A percentile compares a stretch with the other conserved stretches of the same genome.
Conservation (phyloP, 2,797 vertebrate species). For the Phaenicophaeus curvirostris region DNA sequence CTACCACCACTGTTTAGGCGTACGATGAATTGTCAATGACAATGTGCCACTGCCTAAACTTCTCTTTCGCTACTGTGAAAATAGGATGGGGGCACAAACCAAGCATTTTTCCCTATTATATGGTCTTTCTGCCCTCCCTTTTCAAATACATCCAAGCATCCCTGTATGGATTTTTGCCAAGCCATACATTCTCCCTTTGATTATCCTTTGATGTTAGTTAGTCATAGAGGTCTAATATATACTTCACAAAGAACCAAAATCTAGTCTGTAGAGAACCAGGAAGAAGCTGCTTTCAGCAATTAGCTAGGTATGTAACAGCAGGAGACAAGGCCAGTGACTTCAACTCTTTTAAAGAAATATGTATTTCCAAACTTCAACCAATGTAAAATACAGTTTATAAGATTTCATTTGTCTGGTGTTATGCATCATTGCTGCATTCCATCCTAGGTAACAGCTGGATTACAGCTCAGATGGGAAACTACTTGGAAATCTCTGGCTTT, state of each 20-base stretch:
- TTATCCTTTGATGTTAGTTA: background rate
- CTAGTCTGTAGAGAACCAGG: background rate
- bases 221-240: background rate
- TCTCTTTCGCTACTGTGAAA: constrained; percentile 65
- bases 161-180: background rate
- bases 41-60: constrained; percentile 34
- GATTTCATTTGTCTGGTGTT: constrained; percentile 22
- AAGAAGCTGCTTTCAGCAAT: background rate
- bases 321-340: background rate
- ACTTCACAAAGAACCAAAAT: background rate
- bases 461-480: constrained; percentile 26
- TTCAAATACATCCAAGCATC: background rate
- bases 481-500: constrained; percentile 47
- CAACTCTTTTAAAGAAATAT: background rate
- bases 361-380: background rate
- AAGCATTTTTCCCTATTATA: background rate
- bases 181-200: background rate
- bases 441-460: constrained; percentile 37
- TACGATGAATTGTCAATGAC: constrained; percentile 67
- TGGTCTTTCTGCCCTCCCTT: background rate
- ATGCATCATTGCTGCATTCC: constrained; percentile 25
- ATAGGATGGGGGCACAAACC: background rate
- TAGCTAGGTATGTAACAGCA: background rate
- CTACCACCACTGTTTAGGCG: constrained; percentile 35
- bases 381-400: constrained; percentile 1